Conservation (phyloP, 2,888 invertebrate species). For the Ommatoiulus sabulosus region DNA sequence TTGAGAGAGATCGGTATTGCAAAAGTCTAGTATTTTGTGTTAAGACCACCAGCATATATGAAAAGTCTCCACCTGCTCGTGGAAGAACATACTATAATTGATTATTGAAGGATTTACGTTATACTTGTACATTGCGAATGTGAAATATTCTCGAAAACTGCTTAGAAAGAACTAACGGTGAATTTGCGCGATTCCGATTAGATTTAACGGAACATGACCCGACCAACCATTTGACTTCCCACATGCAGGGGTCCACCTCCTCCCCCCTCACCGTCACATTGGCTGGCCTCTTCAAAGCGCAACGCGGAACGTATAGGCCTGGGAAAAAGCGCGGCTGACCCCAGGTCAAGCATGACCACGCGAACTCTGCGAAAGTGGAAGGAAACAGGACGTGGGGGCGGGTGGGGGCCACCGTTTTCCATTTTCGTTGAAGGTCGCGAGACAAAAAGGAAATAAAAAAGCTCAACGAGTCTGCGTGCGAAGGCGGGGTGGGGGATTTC, state of each 20-base stretch:
- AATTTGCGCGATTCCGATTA: not conserved
- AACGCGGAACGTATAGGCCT: not conserved
- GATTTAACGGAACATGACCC: not conserved
- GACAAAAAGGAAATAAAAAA: not conserved
- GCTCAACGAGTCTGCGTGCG: not conserved
- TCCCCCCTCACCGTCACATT: too few relatives aligned
- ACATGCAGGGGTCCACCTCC: too few relatives aligned
- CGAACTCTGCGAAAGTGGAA: not conserved
- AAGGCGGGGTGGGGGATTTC: not conserved
- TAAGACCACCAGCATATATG: too few relatives aligned
- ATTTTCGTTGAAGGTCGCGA: conserved; percentile 34
- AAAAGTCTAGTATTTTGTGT: too few relatives aligned
- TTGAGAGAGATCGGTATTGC: too few relatives aligned
- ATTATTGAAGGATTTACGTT: too few relatives aligned
- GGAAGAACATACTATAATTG: too few relatives aligned
- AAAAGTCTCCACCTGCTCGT: too few relatives aligned
- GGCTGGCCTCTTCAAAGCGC: not conserved
- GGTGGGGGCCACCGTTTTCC: conserved; percentile 11
- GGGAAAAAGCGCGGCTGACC: conserved; percentile 38
- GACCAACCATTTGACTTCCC: too few relatives aligned
- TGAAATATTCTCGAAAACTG: too few relatives aligned
- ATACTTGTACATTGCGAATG: too few relatives aligned
- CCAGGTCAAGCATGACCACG: not conserved
- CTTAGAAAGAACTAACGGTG: too few relatives aligned
- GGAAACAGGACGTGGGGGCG: conserved; percentile 6